Conservation (phyloP, 2,797 vertebrate genomes). For the Falco concolor region DNA sequence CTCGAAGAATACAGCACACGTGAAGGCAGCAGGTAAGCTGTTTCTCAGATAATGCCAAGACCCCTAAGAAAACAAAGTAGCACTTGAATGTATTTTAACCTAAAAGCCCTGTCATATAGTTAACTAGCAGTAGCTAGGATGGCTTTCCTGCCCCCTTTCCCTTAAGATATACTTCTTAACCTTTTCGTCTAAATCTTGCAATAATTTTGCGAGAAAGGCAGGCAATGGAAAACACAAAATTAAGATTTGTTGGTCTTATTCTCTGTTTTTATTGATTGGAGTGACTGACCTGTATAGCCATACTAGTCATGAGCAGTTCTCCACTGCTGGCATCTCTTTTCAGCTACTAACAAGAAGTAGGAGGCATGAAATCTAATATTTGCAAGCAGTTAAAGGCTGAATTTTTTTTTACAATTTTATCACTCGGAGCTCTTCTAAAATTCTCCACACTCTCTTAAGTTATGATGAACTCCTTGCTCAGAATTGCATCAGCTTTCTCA, state of each 20-base stretch:
- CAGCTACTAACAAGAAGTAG: background rate
- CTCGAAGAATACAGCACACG: fast-evolving
- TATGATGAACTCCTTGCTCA: background rate
- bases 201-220: background rate
- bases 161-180: background rate
- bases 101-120: background rate
- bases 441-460: background rate
- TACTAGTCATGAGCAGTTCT: background rate
- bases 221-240: background rate
- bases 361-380: background rate
- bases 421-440: background rate
- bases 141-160: background rate
- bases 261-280: background rate
- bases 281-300: background rate
- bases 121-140: background rate
- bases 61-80: background rate
- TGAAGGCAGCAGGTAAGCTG: background rate
- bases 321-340: background rate
- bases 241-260: background rate
- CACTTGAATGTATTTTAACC: background rate
- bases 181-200: background rate
- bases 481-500: background rate
- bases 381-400: background rate
- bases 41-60: background rate
- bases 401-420: background rate